phyloP scores from a whole-genome alignment of 2,113 vertebrate species.

The Zeus faber region DNA sequence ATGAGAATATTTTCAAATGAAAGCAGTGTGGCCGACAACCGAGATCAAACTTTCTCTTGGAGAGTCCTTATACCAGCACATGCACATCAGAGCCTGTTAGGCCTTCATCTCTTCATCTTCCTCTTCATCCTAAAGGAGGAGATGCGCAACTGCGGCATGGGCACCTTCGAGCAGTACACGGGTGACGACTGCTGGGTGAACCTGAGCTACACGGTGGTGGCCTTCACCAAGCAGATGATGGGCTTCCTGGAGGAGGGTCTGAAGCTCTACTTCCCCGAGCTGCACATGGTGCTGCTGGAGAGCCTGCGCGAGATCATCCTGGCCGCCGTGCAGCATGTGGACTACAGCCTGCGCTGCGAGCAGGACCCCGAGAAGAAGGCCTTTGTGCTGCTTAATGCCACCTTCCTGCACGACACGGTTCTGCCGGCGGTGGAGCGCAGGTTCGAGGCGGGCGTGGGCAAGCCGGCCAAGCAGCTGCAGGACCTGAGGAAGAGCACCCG shows the following conservation, averaged over 20 bases:
- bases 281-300: slow-evolving; percentile 97
- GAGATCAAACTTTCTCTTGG: no score
- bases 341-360: slow-evolving; percentile 96
- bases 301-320: slow-evolving; percentile 92
- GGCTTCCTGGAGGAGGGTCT: slow-evolving; percentile 94
- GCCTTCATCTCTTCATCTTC: no score
- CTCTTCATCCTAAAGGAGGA: slow-evolving; percentile 73
- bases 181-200: slow-evolving; percentile 99
- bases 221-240: slow-evolving; percentile 98
- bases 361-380: slow-evolving; percentile 94
- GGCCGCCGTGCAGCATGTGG: slow-evolving; percentile 95
- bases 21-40: no score
- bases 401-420: slow-evolving; percentile 93
- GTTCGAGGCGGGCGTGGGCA: slow-evolving; percentile 94
- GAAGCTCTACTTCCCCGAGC: slow-evolving; percentile 93
- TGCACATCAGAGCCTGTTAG: no score
- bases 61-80: no score
- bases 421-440: slow-evolving; percentile 93
- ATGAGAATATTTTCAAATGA: no score
- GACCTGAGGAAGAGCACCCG: slow-evolving; percentile 90
- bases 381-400: slow-evolving; percentile 90
- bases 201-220: slow-evolving; percentile 95
- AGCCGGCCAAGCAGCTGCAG: slow-evolving; percentile 94
- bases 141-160: slow-evolving; percentile 87
- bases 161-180: slow-evolving; percentile 88